A percentile compares a stretch with the other conserved stretches of the same genome.
phyloP scores from a whole-genome alignment of 2,797 vertebrate genomes.

The Diceros bicornis region DNA sequence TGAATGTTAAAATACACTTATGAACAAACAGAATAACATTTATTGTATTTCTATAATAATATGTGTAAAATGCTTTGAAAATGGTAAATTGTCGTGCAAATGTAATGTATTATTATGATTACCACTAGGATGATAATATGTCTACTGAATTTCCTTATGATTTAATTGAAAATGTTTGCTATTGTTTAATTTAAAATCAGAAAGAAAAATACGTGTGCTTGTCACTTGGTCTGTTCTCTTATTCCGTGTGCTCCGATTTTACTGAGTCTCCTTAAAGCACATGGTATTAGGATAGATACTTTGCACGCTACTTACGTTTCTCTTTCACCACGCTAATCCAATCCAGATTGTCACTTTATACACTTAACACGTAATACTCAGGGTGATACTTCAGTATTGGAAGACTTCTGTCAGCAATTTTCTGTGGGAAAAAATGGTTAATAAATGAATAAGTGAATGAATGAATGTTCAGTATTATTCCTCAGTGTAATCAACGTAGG shows the following conservation, averaged over 20 bases:
- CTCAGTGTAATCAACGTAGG: background rate
- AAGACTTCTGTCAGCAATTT: slow-evolving; percentile 7
- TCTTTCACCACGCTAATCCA: slow-evolving; percentile 10
- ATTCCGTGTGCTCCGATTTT: slow-evolving; percentile 48
- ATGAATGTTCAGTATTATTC: background rate
- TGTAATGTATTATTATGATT: slow-evolving; percentile 4
- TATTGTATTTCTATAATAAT: slow-evolving; percentile 26
- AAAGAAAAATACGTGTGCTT: background rate
- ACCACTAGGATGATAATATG: background rate
- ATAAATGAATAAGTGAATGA: slow-evolving; percentile 47
- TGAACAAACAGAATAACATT: background rate
- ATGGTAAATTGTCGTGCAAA: slow-evolving; percentile 10
- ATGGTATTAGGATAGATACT: background rate
- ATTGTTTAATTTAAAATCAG: slow-evolving; percentile 58
- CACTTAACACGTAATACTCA: background rate
- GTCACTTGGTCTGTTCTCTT: slow-evolving; percentile 9
- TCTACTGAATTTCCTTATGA: background rate
- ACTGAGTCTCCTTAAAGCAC: background rate
- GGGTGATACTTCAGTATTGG: background rate
- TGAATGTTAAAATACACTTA: slow-evolving; percentile 40
- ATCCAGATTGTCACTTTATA: background rate
- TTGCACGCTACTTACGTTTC: background rate
- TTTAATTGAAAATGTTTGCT: slow-evolving; percentile 50
- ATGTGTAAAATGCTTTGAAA: slow-evolving; percentile 45
- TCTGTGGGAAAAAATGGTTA: slow-evolving; percentile 4